Evolutionary conservation across 2,888 invertebrate genomes (phyloP).

Genomic region (Drosophila emarginata): DNA sequence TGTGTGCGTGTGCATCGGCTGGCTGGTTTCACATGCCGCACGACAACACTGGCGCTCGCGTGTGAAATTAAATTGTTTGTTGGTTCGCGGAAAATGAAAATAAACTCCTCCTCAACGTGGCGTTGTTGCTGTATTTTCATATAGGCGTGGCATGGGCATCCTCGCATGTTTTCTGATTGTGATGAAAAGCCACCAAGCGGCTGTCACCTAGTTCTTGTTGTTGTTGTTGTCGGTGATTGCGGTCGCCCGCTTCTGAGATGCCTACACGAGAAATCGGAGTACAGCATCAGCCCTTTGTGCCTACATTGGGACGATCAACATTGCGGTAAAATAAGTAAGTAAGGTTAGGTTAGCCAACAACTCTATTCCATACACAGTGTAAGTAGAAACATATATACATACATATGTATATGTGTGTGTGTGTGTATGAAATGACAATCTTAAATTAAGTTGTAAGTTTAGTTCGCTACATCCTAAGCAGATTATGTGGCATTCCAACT

Average conservation of each 20-base stretch:
- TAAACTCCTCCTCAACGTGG: slow-evolving; percentile 39
- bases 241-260: slow-evolving; percentile 45
- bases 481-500: not conserved
- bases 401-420: not conserved
- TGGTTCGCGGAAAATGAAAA: slow-evolving; percentile 71
- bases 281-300: not conserved
- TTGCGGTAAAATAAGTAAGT: slow-evolving; percentile 10
- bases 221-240: slow-evolving; percentile 23
- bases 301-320: slow-evolving; percentile 10
- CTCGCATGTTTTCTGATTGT: slow-evolving; percentile 7
- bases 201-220: slow-evolving; percentile 25
- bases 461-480: not conserved
- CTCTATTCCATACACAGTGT: not conserved
- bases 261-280: not conserved
- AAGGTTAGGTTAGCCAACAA: not conserved
- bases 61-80: slow-evolving; percentile 77
- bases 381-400: not conserved
- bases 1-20: slow-evolving; percentile 47
- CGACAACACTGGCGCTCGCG: slow-evolving; percentile 77
- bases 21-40: slow-evolving; percentile 72
- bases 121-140: not conserved
- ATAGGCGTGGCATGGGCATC: slow-evolving; percentile 5
- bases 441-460: not conserved
- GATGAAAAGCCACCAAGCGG: slow-evolving; percentile 18
- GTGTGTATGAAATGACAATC: not conserved